Percentiles rank a stretch among this genome's conserved stretches.
Evolutionary conservation across 1,140 invertebrate genomes (phyloP).

Genomic region (Drosophila saltans): DNA sequence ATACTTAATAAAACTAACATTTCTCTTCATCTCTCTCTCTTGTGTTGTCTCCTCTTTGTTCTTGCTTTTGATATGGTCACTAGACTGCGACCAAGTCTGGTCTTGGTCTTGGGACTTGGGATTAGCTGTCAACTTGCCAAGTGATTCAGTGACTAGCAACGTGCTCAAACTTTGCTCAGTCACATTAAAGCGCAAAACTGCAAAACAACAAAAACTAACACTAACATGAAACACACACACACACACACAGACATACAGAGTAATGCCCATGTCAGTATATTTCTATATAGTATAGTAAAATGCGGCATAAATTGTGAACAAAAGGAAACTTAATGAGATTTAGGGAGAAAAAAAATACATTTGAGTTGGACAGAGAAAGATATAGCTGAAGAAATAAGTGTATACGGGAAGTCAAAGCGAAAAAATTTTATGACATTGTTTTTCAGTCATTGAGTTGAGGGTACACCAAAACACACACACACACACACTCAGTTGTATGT

Average conservation of each 20-base stretch:
- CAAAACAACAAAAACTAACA: slow-evolving; percentile 20
- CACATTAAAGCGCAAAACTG: slow-evolving; percentile 47
- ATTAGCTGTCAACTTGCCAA: slow-evolving; percentile 25
- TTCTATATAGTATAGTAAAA: neutral
- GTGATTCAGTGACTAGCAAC: slow-evolving; percentile 15
- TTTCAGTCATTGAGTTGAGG: neutral
- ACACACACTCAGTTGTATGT: slow-evolving; percentile 4
- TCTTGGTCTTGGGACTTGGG: slow-evolving; percentile 1
- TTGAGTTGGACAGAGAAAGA: neutral
- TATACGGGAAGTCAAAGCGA: slow-evolving; percentile 19
- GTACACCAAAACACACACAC: too few species aligned
- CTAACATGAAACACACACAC: neutral
- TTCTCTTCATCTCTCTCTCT: slow-evolving; percentile 22
- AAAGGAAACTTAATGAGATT: slow-evolving; percentile 70
- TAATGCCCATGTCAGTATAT: neutral
- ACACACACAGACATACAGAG: neutral
- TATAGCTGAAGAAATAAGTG: neutral
- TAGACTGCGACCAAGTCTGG: slow-evolving; percentile 25
- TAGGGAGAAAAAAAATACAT: slow-evolving; percentile 36
- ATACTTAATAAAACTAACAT: slow-evolving; percentile 45
- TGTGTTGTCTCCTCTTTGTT: too few species aligned
- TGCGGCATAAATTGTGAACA: slow-evolving; percentile 28
- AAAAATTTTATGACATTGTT: slow-evolving; percentile 67
- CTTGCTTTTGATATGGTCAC: slow-evolving; percentile 26
- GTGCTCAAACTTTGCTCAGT: slow-evolving; percentile 32